Base-by-base conservation (phyloP, 2,113 vertebrate species). In the Rhinolophus sinicus region DNA sequence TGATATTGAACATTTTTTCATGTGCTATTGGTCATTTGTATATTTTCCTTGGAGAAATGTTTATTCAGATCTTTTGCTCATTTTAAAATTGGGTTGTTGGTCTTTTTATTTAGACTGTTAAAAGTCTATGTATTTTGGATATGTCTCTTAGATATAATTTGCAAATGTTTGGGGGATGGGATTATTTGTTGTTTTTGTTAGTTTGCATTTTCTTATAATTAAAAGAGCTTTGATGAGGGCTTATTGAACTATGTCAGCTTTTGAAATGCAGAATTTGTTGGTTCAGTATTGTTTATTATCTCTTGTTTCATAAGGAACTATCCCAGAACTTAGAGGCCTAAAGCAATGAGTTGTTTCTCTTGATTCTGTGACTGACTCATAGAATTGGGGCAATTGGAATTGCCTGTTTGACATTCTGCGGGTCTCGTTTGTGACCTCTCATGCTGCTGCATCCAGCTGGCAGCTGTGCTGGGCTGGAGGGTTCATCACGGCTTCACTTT, bases 201-300 rank as follows among this genome's bases (percentile, higher is more conserved):
- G 33, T 58, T 95, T 84, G 62, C 88, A 52, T 93, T 84, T 83
- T 84, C 50, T 50, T 80, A 64, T 18, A 47, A 35, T 90, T 80
- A 30, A 93, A 58, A 52, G 76, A 78, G 8, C 72, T 58, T 40
- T 58, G 69, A 5, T 47, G 64, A 67, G 50, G 35, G 15, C 60
- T 81, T 47, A 22, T n/a, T 38, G 40, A 86, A 47, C 11, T 64
- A 3, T 70, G 38, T 73, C 28, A 78, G 16, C 33, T 91, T 78
- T 72, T 47, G 35, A 77, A 83, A 86, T 12, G 8, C 52, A 6
- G 52, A 50, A 35, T 35, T 73, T 89, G 12, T 30, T 88, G 86
- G 21, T 50, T 69, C 11, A 11, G 18, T 30, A 9, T 60, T 78
- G 70, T 8, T 64, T 52, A 30, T 62, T 64, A 8, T 50, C 33